Conservation (phyloP, 1,140 invertebrate genomes). For the Lasioglossum albipes region DNA sequence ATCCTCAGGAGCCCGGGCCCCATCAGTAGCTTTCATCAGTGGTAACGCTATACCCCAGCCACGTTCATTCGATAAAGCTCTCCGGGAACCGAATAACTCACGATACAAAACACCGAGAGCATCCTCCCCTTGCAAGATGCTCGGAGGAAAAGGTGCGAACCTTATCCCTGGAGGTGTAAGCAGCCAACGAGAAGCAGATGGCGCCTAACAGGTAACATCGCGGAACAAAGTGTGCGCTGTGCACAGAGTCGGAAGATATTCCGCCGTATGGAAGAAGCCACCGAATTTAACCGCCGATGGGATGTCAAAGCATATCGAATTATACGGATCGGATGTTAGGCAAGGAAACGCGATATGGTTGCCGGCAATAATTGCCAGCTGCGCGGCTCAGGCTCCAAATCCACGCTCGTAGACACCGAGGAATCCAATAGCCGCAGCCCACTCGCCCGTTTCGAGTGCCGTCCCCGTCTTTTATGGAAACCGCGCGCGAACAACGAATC, state of each 20-base stretch:
- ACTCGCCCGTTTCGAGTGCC: conserved; percentile 7
- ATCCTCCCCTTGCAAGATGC: no score
- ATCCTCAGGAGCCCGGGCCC: not conserved
- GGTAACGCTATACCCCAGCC: no score
- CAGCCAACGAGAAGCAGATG: not conserved
- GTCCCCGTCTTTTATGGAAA: conserved; percentile 41
- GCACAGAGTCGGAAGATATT: no score
- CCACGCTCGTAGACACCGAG: not conserved
- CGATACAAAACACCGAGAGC: no score
- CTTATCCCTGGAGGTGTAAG: not conserved
- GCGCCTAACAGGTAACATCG: not conserved
- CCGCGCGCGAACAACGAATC: conserved; percentile 6
- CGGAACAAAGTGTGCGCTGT: no score
- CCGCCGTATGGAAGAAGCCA: not conserved
- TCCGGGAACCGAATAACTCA: no score
- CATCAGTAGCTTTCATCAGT: not conserved
- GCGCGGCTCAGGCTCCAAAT: not conserved
- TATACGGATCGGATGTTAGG: conserved; percentile 1
- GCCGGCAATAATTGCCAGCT: not conserved
- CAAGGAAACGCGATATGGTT: conserved; percentile 2
- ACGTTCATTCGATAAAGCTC: no score
- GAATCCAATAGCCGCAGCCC: conserved; percentile 44
- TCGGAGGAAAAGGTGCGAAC: no score
- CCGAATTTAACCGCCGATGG: not conserved
- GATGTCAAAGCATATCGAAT: not conserved